Base-by-base conservation (phyloP, 2,888 invertebrate genomes). In the Noctua janthina region DNA sequence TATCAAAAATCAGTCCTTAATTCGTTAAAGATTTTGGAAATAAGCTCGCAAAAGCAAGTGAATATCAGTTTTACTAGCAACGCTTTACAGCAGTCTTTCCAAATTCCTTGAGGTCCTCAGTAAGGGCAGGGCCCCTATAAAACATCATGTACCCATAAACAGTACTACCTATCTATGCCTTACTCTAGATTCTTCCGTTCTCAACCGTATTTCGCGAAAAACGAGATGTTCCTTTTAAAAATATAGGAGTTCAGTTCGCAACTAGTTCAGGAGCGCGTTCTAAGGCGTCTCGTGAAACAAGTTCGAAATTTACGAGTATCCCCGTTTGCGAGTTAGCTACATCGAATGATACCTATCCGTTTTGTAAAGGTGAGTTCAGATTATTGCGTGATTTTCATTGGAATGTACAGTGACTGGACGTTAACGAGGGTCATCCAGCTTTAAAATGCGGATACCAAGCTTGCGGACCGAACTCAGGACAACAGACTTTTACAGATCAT, bases 221-320 rank as follows among this genome's bases (percentile, higher is more conserved):
- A 74, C 59, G 51, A 81, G 77, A 73, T 72, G 73, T 78, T 73
- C 39, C 43, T 66, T 67, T 86, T 78, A 76, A 85, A 89, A 82
- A 81, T 89, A 82, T 77, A 88, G 74, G 64, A 73, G 67, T 59
- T 71, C 68, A 82, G 83, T 85, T 85, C 84, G 74, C 74, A 91
- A 91, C 84, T 89, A 84, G 88, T 87, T 87, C 85, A 84, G 78
- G 51, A 83, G 49, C 17, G 59, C n/a, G 62, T 68, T 78, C 69
- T 74, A 76, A 79, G 76, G 68, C 80, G 77, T 81, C 82, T 77
- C 66, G 77, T 85, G 85, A 87, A 88, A 87, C 89, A 90, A 92
- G 89, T 92, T 92, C 49, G 82, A 73, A 91, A 93, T 92, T 92
- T 92, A 92, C 91, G 90, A 89, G 87, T 89, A 90, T 91, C 86